Percentiles rank a stretch among this genome's conserved stretches.
phyloP scores from a whole-genome alignment of 1,140 invertebrate species.

The Lanistes nyassanus region DNA sequence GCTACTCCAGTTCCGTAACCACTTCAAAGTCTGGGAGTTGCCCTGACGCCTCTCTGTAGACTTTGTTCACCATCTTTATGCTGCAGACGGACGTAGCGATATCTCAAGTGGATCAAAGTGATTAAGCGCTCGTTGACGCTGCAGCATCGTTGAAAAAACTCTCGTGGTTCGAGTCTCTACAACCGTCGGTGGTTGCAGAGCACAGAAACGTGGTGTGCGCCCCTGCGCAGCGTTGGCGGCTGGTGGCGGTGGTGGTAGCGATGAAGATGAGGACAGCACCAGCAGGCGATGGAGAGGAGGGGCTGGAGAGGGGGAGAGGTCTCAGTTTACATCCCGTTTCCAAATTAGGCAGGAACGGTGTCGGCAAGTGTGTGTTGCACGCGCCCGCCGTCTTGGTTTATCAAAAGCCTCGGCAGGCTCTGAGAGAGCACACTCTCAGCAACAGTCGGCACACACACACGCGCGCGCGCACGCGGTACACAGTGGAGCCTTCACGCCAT shows the following conservation, averaged over 20 bases:
- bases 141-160: not conserved
- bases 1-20: not conserved
- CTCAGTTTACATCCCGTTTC: slow-evolving; percentile 26
- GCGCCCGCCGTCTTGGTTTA: not conserved
- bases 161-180: not conserved
- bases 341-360: slow-evolving; percentile 26
- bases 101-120: not conserved
- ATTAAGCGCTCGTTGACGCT: not conserved
- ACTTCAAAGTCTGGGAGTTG: not conserved
- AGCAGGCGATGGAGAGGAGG: not conserved
- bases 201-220: not conserved
- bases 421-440: not conserved
- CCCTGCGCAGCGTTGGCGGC: not conserved
- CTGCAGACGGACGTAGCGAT: not conserved
- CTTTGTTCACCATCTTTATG: too few relatives aligned
- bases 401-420: not conserved
- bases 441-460: slow-evolving; percentile 11
- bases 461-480: slow-evolving; percentile 3
- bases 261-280: slow-evolving; percentile 7
- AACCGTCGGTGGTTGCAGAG: not conserved
- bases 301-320: not conserved
- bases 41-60: too few relatives aligned
- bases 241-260: not conserved
- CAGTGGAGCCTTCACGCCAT: slow-evolving; percentile 12
- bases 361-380: slow-evolving; percentile 21